phyloP scores from a whole-genome alignment of 1,140 invertebrate species.

The Papilio dardanus region DNA sequence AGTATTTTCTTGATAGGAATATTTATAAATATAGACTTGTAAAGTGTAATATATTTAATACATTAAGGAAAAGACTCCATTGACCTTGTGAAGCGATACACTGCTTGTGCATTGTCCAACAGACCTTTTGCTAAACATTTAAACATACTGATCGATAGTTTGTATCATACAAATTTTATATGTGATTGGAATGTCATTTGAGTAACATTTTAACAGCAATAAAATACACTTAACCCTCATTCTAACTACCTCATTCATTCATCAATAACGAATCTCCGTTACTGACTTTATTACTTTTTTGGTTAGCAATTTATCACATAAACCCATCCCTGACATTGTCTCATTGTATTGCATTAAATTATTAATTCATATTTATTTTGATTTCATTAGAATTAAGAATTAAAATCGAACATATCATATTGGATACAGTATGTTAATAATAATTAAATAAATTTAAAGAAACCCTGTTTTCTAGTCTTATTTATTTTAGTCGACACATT shows the following conservation, averaged over 20 bases:
- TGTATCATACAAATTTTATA: constrained; percentile 35
- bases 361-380: constrained; percentile 48
- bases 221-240: neutral
- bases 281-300: constrained; percentile 41
- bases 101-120: constrained; percentile 50
- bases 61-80: constrained; percentile 41
- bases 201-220: constrained; percentile 2
- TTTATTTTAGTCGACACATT: constrained; percentile 40
- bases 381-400: constrained; percentile 53
- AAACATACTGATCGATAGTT: constrained; percentile 38
- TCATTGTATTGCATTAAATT: constrained; percentile 48
- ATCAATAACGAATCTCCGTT: constrained; percentile 61
- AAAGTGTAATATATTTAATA: neutral
- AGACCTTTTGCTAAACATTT: constrained; percentile 40
- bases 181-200: constrained; percentile 24
- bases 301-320: constrained; percentile 54
- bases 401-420: constrained; percentile 43
- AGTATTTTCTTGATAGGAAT: constrained; percentile 32
- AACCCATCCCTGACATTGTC: constrained; percentile 71
- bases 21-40: neutral
- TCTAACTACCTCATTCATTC: constrained; percentile 12
- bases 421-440: constrained; percentile 34
- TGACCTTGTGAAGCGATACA: constrained; percentile 45
- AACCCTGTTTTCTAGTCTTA: constrained; percentile 46
- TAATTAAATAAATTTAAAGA: constrained; percentile 47